Percentiles rank a stretch among this genome's conserved stretches.
phyloP scores from a whole-genome alignment of 2,113 vertebrate species.

The Chloropsis hardwickii region DNA sequence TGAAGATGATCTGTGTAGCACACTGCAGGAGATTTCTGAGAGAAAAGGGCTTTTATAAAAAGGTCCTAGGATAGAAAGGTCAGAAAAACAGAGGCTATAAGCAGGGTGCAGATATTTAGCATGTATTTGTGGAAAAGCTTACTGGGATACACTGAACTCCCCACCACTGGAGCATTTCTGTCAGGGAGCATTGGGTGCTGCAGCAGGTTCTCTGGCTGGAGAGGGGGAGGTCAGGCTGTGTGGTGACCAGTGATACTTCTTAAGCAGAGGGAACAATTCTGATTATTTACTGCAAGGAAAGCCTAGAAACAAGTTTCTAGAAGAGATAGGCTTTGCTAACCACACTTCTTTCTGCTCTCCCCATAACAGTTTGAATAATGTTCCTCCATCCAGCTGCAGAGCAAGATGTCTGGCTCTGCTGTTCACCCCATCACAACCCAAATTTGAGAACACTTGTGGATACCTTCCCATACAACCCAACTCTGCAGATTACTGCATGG shows the following conservation, averaged over 20 bases:
- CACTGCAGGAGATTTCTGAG: neutral
- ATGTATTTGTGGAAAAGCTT: neutral
- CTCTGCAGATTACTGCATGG: neutral
- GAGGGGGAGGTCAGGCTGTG: neutral
- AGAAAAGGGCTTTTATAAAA: neutral
- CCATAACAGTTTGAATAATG: neutral
- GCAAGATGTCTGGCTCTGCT: neutral
- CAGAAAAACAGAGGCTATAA: neutral
- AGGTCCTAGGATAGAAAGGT: neutral
- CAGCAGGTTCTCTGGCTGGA: neutral
- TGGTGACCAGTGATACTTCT: neutral
- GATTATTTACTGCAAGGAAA: neutral
- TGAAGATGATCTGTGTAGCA: neutral
- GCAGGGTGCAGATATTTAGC: neutral
- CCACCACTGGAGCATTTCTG: neutral
- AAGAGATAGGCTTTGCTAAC: neutral
- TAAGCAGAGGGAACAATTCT: neutral
- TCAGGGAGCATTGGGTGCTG: accelerated
- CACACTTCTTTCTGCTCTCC: neutral
- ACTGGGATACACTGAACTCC: neutral
- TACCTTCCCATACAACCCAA: neutral
- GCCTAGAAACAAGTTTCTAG: neutral
- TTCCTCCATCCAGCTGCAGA: neutral
- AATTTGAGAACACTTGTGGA: neutral
- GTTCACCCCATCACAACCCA: neutral